Conservation (phyloP, 2,888 invertebrate species). For the Mechanitis messenoides region DNA sequence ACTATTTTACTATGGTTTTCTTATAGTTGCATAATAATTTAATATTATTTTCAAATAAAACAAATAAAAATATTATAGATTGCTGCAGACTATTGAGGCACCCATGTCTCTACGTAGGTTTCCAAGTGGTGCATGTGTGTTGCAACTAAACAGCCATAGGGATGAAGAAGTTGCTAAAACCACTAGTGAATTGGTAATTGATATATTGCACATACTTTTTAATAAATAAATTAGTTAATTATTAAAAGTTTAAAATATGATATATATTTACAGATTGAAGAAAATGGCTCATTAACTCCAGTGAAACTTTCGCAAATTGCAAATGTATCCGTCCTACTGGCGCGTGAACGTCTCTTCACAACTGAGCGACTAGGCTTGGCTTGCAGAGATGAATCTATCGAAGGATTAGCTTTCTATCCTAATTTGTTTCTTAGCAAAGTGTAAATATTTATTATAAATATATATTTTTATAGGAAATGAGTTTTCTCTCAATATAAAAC, state of each 20-base stretch:
- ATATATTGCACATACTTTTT: slow-evolving; percentile 12
- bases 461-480: slow-evolving; percentile 32
- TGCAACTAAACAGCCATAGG: slow-evolving; percentile 87
- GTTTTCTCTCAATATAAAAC: slow-evolving; percentile 13
- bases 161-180: slow-evolving; percentile 82
- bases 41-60: too few species aligned
- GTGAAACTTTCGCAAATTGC: slow-evolving; percentile 90
- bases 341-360: slow-evolving; percentile 90
- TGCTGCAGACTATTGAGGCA: slow-evolving; percentile 79
- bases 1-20: background rate
- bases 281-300: slow-evolving; percentile 84
- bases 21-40: background rate
- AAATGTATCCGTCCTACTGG: slow-evolving; percentile 91
- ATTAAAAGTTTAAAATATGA: background rate
- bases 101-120: slow-evolving; percentile 89
- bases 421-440: slow-evolving; percentile 84
- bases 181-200: slow-evolving; percentile 78
- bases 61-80: slow-evolving; percentile 37
- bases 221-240: background rate
- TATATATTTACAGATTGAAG: slow-evolving; percentile 74
- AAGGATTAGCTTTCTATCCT: slow-evolving; percentile 95
- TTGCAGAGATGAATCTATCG: slow-evolving; percentile 96
- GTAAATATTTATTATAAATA: slow-evolving; percentile 34
- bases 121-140: slow-evolving; percentile 96
- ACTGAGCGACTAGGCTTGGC: slow-evolving; percentile 91